Base-by-base conservation (phyloP, 2,797 vertebrate genomes). In the Macrochelys suwanniensis region DNA sequence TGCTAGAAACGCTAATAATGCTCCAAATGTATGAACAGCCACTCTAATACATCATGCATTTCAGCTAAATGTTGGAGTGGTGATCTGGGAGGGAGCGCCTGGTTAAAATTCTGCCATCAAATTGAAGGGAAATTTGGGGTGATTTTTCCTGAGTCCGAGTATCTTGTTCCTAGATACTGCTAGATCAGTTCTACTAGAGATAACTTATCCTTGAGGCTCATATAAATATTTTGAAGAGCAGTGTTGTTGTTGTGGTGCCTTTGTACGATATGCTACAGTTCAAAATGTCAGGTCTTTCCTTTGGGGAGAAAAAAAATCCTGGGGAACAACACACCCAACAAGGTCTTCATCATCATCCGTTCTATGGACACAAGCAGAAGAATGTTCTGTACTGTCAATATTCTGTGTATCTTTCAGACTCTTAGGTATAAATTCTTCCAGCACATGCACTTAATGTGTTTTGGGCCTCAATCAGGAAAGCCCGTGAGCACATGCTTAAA, bases 1-100 rank as follows among this genome's bases (percentile, higher is more conserved):
- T 80, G 97, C 77, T 57, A 95, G 88, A 85, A 77, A 77, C 45
- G 86, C 80, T 96, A 90, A 93, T 97, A 94, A 86, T 80, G 65
- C 5, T 80, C 92, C 88, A 95, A 65, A 89, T 4, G 76, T 95
- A 47, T 59, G 45, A 86, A 87, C 28, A 91, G 54, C 85, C 49
- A 47, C 92, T 96, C 87, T 47, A 76, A 37, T 95, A 45, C 92
- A 82, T 93, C 90, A 83, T 87, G 85, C 23, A 51, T 85, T 79
- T 74, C 82, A 95, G 59, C 23, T 2, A 45, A 81, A 47, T 47
- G 76, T 87, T 82, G 68, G 37, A 74, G 21, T 37, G 68, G 33
- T 33, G 61, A 42, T 23, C 23, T 74, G 68, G 37, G 21, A 45
- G 23, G 23, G 37, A 74, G 37, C 68, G 11, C 6, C 21, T 65